phyloP scores from a whole-genome alignment of 2,888 invertebrate genomes.

The Adineta ricciae region DNA sequence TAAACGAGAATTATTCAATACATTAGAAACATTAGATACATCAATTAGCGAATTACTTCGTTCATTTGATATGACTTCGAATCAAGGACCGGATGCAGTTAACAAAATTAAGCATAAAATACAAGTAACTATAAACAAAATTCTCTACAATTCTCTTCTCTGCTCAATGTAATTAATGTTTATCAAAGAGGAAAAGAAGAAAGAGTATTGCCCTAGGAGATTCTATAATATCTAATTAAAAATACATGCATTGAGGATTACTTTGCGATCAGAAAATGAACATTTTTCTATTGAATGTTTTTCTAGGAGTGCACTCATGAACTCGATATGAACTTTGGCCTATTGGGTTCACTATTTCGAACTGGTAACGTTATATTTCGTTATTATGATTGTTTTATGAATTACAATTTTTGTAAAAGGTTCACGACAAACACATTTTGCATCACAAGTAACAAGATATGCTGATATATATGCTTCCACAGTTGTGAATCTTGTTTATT shows the following conservation, averaged over 20 bases:
- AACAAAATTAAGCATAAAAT: constrained; percentile 73
- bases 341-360: constrained; percentile 89
- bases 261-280: neutral
- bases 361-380: constrained; percentile 40
- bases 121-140: constrained; percentile 39
- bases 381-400: neutral
- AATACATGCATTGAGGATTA: no score
- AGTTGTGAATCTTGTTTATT: constrained; percentile 84
- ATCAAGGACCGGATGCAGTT: constrained; percentile 78
- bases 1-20: constrained; percentile 80
- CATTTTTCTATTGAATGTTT: constrained; percentile 25
- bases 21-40: constrained; percentile 72
- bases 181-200: no score
- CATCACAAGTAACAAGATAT: constrained; percentile 81
- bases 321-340: constrained; percentile 94
- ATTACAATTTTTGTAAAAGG: constrained; percentile 45
- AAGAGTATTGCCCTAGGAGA: no score
- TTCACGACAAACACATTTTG: constrained; percentile 91
- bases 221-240: no score
- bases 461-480: constrained; percentile 92
- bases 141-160: no score
- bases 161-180: neutral
- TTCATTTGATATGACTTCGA: constrained; percentile 85
- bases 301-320: constrained; percentile 84
- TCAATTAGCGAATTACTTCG: constrained; percentile 43